phyloP scores from a whole-genome alignment of 2,888 invertebrate species.

The Xestia ashworthii region DNA sequence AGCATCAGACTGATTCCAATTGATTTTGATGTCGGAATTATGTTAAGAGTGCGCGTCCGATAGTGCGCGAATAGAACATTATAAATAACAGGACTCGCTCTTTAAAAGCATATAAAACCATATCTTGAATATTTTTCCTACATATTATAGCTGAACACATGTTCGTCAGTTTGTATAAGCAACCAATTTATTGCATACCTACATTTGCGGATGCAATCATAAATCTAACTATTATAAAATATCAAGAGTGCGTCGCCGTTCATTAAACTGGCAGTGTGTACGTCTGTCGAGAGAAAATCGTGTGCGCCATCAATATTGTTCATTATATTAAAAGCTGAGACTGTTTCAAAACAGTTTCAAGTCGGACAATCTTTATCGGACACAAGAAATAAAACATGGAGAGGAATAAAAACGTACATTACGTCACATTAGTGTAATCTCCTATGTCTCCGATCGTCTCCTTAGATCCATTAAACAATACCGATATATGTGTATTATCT shows the following conservation, averaged over 20 bases:
- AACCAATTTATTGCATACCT: slow-evolving; percentile 59
- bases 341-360: slow-evolving; percentile 57
- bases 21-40: slow-evolving; percentile 81
- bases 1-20: slow-evolving; percentile 81
- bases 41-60: slow-evolving; percentile 68
- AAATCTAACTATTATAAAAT: slow-evolving; percentile 64
- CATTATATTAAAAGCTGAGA: slow-evolving; percentile 58
- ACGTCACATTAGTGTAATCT: slow-evolving; percentile 69
- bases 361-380: slow-evolving; percentile 58
- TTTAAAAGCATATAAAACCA: slow-evolving; percentile 50
- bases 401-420: slow-evolving; percentile 65
- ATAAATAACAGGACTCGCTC: slow-evolving; percentile 57
- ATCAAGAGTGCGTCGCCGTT: slow-evolving; percentile 54
- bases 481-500: slow-evolving; percentile 78
- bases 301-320: slow-evolving; percentile 57
- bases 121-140: slow-evolving; percentile 34
- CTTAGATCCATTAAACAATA: slow-evolving; percentile 78
- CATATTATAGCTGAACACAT: slow-evolving; percentile 23
- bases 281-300: slow-evolving; percentile 51
- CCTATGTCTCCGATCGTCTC: slow-evolving; percentile 76
- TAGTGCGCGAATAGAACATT: slow-evolving; percentile 61
- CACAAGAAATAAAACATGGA: slow-evolving; percentile 62
- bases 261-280: slow-evolving; percentile 49
- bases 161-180: slow-evolving; percentile 31
- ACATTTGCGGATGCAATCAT: slow-evolving; percentile 56